Evolutionary conservation across 2,888 invertebrate species (phyloP).

Genomic region (Rutpela maculata): DNA sequence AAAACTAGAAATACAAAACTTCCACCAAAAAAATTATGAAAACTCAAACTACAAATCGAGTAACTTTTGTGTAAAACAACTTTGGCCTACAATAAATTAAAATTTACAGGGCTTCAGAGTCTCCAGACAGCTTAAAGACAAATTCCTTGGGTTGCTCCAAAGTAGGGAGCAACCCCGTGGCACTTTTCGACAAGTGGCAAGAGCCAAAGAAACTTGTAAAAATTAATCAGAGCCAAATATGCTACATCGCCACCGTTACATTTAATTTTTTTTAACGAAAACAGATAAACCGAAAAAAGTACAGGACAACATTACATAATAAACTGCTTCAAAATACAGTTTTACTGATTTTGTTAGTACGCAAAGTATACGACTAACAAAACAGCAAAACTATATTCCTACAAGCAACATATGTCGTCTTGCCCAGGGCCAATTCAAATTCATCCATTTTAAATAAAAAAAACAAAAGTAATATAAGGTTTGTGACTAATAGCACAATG

Average conservation of each 20-base stretch:
- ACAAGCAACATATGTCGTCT: background rate
- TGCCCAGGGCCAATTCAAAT: too few relatives aligned
- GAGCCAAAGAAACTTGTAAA: background rate
- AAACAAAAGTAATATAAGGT: too few relatives aligned
- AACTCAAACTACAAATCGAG: too few relatives aligned
- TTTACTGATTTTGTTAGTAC: background rate
- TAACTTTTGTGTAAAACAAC: background rate
- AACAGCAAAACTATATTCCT: background rate
- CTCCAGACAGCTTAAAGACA: background rate
- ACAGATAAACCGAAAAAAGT: background rate
- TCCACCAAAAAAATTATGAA: background rate
- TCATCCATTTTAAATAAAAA: too few relatives aligned
- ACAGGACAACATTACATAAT: background rate
- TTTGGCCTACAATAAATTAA: background rate
- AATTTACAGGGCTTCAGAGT: background rate
- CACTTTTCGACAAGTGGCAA: background rate
- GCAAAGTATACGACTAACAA: background rate
- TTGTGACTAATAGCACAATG: too few relatives aligned
- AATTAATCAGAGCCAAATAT: background rate
- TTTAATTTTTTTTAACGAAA: background rate
- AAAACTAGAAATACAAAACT: background rate
- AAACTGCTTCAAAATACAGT: background rate
- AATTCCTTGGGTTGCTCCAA: conserved; percentile 11
- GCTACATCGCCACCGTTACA: background rate
- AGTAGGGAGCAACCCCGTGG: conserved; percentile 15